Base-by-base conservation (phyloP, 2,797 vertebrate genomes). In the Sebastes matsubarae region DNA sequence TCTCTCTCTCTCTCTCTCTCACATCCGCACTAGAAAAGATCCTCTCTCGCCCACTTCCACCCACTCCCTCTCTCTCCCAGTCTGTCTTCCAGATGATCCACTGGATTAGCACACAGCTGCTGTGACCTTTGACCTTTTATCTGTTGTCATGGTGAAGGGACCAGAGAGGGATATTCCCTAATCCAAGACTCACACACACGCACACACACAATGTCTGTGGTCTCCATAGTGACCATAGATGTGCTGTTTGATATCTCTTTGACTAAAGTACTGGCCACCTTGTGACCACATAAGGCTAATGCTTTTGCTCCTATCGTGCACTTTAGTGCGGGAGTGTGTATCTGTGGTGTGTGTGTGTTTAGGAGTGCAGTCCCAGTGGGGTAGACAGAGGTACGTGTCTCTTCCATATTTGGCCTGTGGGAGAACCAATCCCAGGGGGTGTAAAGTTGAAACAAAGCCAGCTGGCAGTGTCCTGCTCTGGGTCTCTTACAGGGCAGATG, bases 371-470 rank as follows among this genome's bases (percentile, higher is more conserved):
- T 91, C 87, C 84, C 81, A 65, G 34, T 59, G 90, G 90, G 77
- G 59, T 58, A 80, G 83, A 84, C 75, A 71, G 83, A 91, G 88
- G 92, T 91, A 81, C 68, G 81, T 52, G 57, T 91, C 93, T 92
- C 91, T 94, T 93, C 92, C 94, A 92, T 93, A 94, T 95, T 94
- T 93, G 93, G 94, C 93, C 95, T 93, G 94, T 93, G 93, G 89
- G 93, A 95, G 90, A 92, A 92, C 84, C 86, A 85, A 92, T 95
- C 92, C 92, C 91, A 85, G 66, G 87, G 93, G 93, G 87, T 90
- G 89, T 94, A 87, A 84, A 88, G 80, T 85, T 94, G 93, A 95
- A 92, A 86, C 75, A 68, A 80, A 90, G 92, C 94, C 95, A 95
- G 90, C 93, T 95, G 93, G 94, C 91, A 85, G 79, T 82, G 86